A percentile compares a stretch with the other conserved stretches of the same genome.
phyloP scores from a whole-genome alignment of 1,140 invertebrate genomes.

The Drosophila pachea region DNA sequence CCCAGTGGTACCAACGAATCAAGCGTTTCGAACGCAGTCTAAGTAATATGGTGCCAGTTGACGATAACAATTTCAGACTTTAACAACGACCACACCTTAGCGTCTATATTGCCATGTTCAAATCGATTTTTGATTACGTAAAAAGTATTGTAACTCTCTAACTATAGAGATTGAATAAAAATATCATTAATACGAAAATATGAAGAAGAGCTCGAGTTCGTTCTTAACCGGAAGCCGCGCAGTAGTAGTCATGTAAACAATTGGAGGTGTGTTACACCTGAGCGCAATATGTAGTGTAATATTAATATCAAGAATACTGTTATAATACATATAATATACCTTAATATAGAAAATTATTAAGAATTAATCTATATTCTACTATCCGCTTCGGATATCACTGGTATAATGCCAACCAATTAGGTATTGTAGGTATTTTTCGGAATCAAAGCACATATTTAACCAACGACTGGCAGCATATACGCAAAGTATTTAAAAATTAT shows the following conservation, averaged over 20 bases:
- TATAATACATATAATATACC: no score
- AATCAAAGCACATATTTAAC: background rate
- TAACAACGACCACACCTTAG: constrained; percentile 12
- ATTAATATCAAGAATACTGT: no score
- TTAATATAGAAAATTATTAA: no score
- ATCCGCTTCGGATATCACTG: no score
- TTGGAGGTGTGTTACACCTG: no score
- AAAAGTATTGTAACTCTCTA: constrained; percentile 7
- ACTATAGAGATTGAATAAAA: background rate
- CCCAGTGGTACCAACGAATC: constrained; percentile 71
- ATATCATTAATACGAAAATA: background rate
- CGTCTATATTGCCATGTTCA: background rate
- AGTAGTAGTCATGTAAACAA: no score
- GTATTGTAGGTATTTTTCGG: no score
- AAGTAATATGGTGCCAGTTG: constrained; percentile 43
- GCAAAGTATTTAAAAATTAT: constrained; percentile 29
- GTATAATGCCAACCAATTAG: no score
- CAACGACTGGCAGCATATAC: background rate
- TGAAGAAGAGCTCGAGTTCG: background rate
- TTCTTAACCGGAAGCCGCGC: background rate
- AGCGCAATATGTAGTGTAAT: no score
- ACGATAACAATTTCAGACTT: constrained; percentile 57
- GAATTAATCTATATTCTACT: no score
- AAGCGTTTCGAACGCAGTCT: constrained; percentile 61
- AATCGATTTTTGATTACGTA: background rate